Evolutionary conservation across 2,888 invertebrate species (phyloP).

Genomic region (Pachydiplax longipennis): DNA sequence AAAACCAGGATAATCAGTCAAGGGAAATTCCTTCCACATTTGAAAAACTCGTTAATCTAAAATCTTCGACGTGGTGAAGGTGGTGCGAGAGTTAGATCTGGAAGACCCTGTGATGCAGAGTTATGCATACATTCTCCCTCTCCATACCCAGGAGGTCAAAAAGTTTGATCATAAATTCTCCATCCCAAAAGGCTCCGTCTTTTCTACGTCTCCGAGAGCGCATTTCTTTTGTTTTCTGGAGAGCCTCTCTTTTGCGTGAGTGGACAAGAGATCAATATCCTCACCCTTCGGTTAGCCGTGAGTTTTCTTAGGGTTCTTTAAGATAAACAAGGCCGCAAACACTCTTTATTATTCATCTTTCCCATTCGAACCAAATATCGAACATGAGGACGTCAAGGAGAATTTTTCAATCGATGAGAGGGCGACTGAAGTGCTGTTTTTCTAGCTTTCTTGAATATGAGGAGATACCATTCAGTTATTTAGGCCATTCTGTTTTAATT

Average conservation of each 20-base stretch:
- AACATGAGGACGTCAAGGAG: neutral
- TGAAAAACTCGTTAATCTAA: no score
- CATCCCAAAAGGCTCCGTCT: neutral
- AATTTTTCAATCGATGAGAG: neutral
- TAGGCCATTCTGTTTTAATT: no score
- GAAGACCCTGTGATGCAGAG: no score
- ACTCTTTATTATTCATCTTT: neutral
- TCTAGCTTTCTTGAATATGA: no score
- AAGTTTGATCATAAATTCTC: neutral
- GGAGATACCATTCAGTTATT: no score
- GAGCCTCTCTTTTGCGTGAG: neutral
- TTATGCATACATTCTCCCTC: no score
- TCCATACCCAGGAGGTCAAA: neutral
- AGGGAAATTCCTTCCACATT: no score
- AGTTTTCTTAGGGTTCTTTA: neutral
- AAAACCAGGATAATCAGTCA: no score
- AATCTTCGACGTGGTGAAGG: no score
- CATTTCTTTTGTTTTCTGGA: neutral
- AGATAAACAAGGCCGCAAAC: neutral
- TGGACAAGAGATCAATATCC: neutral
- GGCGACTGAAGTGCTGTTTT: no score
- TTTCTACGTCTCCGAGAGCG: neutral
- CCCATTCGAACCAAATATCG: neutral
- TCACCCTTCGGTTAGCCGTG: neutral
- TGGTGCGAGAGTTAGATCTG: no score